Base-by-base conservation (phyloP, 2,888 invertebrate species). In the Pyrocoelia pectoralis region DNA sequence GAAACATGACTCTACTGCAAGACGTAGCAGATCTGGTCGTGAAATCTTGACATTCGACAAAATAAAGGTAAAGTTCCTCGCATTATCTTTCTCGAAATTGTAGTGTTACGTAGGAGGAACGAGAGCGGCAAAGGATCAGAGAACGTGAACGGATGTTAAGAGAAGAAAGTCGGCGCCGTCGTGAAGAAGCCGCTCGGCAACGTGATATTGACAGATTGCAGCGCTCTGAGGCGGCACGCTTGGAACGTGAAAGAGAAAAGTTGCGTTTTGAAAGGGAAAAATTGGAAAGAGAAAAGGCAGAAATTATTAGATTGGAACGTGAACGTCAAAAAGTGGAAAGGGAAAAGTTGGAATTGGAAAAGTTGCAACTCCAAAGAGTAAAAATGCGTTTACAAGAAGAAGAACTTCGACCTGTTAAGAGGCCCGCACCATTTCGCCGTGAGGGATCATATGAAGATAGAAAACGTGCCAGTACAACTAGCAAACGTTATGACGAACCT, bases 211-310 rank as follows among this genome's bases (percentile, higher is more conserved):
- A 95, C 76, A 85, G 94, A 1, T 86, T 92, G 8, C 93, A 95
- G 78, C 87, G 93, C 2, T 91, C 92, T 77, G 95, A 97, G 82
- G 92, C 94, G 33, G 87, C 90, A 46, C 88, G 93, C 54, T 84
- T 95, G 54, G 91, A 90, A 64, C 85, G 92, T 52, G 94, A 95
- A 79, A 85, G 93, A 18, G 92, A 93, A 74, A 92, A 92, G 75
- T 82, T 95, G 66, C 86, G 92, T 48, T 82, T 92, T 10, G 97
- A 97, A 81, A 87, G 94, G 15, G 95, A 95, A 74, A 89, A 91
- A 71, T 89, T 96, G 56, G 97, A 97, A 77, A 87, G 93, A 1
- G 95, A 95, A 77, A 93, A 93, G 80, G 90, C 92, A 12, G 95
- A 96, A 76, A 80, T 95, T 17, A 83, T 95, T 69, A 88, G 93